Evolutionary conservation across 2,888 invertebrate species (phyloP), one percentile per base, ranked within the genome.

Genomic region (Ethmia dodecea): DNA sequence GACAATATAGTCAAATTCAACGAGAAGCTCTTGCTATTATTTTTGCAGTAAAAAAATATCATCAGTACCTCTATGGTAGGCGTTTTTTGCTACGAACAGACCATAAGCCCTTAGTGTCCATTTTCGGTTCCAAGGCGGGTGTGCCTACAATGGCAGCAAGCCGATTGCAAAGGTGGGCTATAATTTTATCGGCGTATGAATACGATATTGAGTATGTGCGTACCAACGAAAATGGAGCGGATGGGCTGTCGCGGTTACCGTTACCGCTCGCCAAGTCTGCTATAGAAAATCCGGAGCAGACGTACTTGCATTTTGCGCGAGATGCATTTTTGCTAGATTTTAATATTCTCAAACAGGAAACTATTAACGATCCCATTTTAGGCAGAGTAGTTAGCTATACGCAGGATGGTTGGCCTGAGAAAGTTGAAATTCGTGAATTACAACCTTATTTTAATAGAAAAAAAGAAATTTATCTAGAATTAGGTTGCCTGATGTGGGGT

Each of bases 81-180:
- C 18, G 14, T 6, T 38, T 42, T 18, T 13, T 22, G 1, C 28
- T 42, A n/a, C n/a, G n/a, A n/a, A n/a, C n/a, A n/a, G n/a, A n/a
- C n/a, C n/a, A n/a, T n/a, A n/a, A n/a, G n/a, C 31, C 38, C 1
- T 14, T 38, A 3, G 33, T 35, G 1, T 26, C 11, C 3, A 38
- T 42, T 28, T 42, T 42, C 15, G 38, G 38, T 1, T 24, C 32
- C 1, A 32, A 35, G 12, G 11, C 11, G 3, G 39, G 42, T 1
- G 20, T 42, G 10, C 39, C 42, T 6, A 22, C 9, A 2, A 39
- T 35, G 20, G 37, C 44, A 1, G 36, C 44, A 1, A 38, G 31
- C 10, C n/a, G 43, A 1, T 12, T 43, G 22, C 43, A 43, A 18
- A 14, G 43, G 1, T 43, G 41, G 44, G 44, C 44, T 38, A 42